These are phyloP conservation scores for Aurelia sp. DNA, from an alignment of 30 jellyfish, hydroid and myxozoan genomes.

Conservation along the genomic window DNA sequence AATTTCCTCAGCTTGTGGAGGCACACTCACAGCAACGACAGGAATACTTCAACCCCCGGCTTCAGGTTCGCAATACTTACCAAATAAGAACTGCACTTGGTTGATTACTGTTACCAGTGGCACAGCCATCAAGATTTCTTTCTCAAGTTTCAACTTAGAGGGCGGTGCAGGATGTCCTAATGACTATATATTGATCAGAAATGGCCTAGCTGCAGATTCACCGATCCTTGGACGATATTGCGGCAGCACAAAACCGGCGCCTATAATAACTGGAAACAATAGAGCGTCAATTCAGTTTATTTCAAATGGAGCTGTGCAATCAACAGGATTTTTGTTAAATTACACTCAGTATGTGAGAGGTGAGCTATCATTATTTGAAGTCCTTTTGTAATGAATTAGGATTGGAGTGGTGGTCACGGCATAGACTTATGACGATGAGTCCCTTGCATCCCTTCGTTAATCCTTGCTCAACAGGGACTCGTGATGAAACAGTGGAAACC, in stretches of 20 bases:
- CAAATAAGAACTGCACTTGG: constrained; percentile 72
- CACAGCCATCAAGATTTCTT: constrained; percentile 28
- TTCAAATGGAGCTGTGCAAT: constrained; percentile 50
- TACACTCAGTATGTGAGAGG: constrained; percentile 59
- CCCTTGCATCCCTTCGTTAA: too few species aligned
- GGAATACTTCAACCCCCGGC: constrained; percentile 64
- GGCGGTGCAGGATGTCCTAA: constrained; percentile 48
- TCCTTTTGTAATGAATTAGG: too few species aligned
- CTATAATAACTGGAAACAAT: constrained; percentile 24
- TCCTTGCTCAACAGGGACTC: too few species aligned
- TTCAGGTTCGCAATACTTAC: constrained; percentile 26
- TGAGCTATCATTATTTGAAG: neutral
- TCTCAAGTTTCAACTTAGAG: constrained; percentile 46
- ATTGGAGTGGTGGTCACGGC: too few species aligned
- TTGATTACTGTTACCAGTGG: constrained; percentile 54
- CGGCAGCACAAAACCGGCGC: constrained; percentile 29
- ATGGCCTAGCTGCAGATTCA: constrained; percentile 67
- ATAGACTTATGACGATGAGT: too few species aligned
- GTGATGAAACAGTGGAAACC: too few species aligned
- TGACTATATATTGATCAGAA: constrained; percentile 61
- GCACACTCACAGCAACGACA: constrained; percentile 56
- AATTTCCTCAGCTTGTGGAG: constrained; percentile 57
- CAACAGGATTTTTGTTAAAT: constrained; percentile 52
- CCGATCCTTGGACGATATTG: constrained; percentile 69
- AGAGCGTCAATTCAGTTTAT: constrained; percentile 56